Percentiles rank a stretch among this genome's conserved stretches.
Conservation (phyloP, 1,140 invertebrate genomes). For the Scaptomyza hsui region DNA sequence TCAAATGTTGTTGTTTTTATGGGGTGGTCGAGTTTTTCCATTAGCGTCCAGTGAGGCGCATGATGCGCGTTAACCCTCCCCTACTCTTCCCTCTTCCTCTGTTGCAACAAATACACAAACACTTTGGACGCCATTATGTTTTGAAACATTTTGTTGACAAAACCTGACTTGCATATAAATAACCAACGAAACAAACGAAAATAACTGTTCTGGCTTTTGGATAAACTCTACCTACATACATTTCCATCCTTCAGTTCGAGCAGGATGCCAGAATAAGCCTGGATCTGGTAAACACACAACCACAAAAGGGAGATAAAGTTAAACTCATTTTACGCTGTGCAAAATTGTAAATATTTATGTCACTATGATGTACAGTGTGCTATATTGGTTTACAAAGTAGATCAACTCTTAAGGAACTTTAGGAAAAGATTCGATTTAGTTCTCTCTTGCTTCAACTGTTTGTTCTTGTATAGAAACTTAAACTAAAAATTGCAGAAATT, state of each 20-base stretch:
- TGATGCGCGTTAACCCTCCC: slow-evolving; percentile 60
- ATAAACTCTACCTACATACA: not conserved
- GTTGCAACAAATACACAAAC: slow-evolving; percentile 9
- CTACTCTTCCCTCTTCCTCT: slow-evolving; percentile 4
- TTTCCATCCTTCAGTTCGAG: not conserved
- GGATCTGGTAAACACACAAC: slow-evolving; percentile 75
- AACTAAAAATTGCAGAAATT: too few relatives aligned
- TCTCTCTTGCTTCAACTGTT: too few relatives aligned
- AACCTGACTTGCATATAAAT: slow-evolving; percentile 82
- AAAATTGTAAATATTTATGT: slow-evolving; percentile 81
- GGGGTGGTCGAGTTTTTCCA: slow-evolving; percentile 61
- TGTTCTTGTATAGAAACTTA: too few relatives aligned
- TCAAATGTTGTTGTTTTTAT: slow-evolving; percentile 1
- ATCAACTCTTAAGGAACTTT: too few relatives aligned
- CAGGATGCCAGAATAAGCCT: slow-evolving; percentile 34
- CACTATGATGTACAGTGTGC: slow-evolving; percentile 37
- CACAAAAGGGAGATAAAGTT: slow-evolving; percentile 78
- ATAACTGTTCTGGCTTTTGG: slow-evolving; percentile 35
- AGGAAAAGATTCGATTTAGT: too few relatives aligned
- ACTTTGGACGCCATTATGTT: slow-evolving; percentile 68
- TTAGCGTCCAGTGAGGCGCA: slow-evolving; percentile 77
- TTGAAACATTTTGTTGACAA: slow-evolving; percentile 53
- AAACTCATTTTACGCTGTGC: slow-evolving; percentile 79
- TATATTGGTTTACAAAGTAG: too few relatives aligned
- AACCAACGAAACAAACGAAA: slow-evolving; percentile 70